Conservation (phyloP, 1,140 invertebrate species). For the Oreohelix idahoensis region DNA sequence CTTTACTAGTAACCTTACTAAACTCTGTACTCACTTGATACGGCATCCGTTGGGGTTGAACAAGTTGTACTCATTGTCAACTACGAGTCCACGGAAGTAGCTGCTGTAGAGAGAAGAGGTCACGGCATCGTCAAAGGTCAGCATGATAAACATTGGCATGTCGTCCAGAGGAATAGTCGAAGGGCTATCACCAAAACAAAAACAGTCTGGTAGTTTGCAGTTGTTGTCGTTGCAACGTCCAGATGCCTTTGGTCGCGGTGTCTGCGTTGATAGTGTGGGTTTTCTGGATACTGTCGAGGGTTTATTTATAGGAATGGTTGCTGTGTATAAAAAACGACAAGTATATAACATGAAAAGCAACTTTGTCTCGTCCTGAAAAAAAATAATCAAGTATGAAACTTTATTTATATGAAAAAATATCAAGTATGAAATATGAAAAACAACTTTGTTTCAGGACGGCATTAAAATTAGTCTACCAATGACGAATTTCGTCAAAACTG, state of each 20-base stretch:
- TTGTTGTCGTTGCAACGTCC: neutral
- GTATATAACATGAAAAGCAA: no score
- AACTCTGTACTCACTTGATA: constrained; percentile 21
- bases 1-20: no score
- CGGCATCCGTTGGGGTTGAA: constrained; percentile 18
- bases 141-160: constrained; percentile 17
- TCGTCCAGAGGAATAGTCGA: neutral
- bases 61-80: neutral
- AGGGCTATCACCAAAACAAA: constrained; percentile 18
- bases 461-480: no score
- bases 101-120: neutral
- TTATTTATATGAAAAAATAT: no score
- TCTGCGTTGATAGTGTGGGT: neutral
- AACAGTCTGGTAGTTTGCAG: constrained; percentile 28
- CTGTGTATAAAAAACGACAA: no score
- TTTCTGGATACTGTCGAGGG: neutral
- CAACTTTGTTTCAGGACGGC: no score
- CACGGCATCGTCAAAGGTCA: constrained; percentile 31
- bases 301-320: neutral
- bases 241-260: neutral
- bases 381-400: no score
- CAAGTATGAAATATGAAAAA: no score
- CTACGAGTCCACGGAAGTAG: neutral
- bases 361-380: no score
- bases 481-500: no score